Conservation (phyloP, 2,797 vertebrate genomes). For the Mus caroli region DNA sequence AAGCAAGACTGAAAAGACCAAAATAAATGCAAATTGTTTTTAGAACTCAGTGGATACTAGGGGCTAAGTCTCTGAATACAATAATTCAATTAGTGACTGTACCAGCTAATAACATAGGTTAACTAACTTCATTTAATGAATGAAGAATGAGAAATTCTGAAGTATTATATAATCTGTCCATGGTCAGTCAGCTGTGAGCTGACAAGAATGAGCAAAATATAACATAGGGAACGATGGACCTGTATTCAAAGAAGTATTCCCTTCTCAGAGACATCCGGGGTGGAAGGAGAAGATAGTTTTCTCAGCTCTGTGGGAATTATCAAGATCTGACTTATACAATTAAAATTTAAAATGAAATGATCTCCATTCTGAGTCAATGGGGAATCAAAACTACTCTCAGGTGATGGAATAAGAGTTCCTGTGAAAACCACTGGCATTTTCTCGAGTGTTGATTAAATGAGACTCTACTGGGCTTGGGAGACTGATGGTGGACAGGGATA, state of each 20-base stretch:
- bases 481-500: background rate
- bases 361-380: background rate
- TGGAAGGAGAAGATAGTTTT: background rate
- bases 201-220: background rate
- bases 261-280: background rate
- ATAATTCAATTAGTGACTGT: background rate
- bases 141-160: background rate
- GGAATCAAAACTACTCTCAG: background rate
- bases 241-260: background rate
- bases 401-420: conserved; percentile 6
- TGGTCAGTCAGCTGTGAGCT: background rate
- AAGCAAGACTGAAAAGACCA: background rate
- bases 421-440: background rate
- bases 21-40: background rate
- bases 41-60: background rate
- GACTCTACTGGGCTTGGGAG: background rate
- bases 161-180: background rate
- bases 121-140: background rate
- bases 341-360: background rate
- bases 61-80: background rate
- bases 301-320: background rate
- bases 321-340: background rate
- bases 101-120: background rate
- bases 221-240: background rate
- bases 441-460: background rate